Conservation (phyloP, 2,113 vertebrate genomes). For the Melanerpes aurifrons region DNA sequence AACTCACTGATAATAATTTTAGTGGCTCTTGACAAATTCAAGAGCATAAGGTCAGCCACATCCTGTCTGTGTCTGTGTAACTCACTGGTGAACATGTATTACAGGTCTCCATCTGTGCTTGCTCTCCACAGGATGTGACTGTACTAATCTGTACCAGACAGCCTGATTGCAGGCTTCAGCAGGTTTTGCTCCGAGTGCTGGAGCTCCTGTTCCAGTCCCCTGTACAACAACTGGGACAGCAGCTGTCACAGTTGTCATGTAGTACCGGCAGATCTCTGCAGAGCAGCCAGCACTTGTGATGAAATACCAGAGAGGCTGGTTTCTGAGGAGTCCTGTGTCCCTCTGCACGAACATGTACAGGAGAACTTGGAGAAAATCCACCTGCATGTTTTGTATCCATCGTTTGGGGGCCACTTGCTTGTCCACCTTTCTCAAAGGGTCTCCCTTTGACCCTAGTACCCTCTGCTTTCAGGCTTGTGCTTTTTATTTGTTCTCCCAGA, state of each 20-base stretch:
- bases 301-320: background rate
- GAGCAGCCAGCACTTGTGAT: background rate
- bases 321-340: background rate
- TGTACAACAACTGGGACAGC: background rate
- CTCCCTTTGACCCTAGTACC: fast-evolving
- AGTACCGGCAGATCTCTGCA: background rate
- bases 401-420: background rate
- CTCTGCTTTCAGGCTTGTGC: background rate
- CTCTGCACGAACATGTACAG: background rate
- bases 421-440: background rate
- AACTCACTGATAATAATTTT: background rate
- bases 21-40: background rate
- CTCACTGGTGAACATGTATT: background rate
- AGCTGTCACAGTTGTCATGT: background rate
- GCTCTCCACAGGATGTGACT: background rate
- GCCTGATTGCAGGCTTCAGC: slow-evolving; percentile 20
- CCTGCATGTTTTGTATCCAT: background rate
- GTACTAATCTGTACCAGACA: slow-evolving; percentile 13
- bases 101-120: slow-evolving; percentile 25
- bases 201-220: background rate
- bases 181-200: slow-evolving; percentile 13
- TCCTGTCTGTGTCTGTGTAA: background rate
- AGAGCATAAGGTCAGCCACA: background rate
- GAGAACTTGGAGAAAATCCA: background rate
- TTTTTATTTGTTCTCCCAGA: background rate